Evolutionary conservation across 35 echinoderm and acorn worm species (phyloP), one percentile per base, ranked within the genome.

Genomic region (Ophioderma brevispina): DNA sequence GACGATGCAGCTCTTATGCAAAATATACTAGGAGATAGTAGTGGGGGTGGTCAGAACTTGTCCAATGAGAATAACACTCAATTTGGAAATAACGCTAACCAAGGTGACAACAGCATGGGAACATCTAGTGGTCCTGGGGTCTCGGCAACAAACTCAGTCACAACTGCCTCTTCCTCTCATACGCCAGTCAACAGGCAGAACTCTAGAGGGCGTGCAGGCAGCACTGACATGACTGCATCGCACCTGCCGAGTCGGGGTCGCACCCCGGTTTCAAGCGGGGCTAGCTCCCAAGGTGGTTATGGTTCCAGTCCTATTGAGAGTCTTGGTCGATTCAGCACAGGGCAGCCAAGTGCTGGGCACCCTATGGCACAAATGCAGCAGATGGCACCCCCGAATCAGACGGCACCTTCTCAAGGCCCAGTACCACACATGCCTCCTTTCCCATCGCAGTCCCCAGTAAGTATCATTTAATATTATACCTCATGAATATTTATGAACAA

Each of bases 301-400:
- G 59, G 59, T 25, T 70, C 59, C 23, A 70, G 28, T 70, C 59
- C 59, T 15, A 6, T 70, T 18, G 41, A 77, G 30, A 78, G 70
- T 39, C 52, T 63, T 64, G 81, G 37, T 32, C 30, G 81, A 35
- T 81, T 76, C 80, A 31, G 37, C 50, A 33, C 85, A 36, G 17
- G 25, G 21, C 75, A 82, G 79, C 79, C 42, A 64, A 89, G 31
- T 21, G 78, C 34, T 23, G 38, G 85, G 14, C 38, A 40, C 10
- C 38, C 37, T 18, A 31, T 39, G 38, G 37, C 80, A 39, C 59
- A 70, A 25, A 89, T 85, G 43, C 87, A 89, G 32, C 87, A 92
- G 35, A 76, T 84, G 34, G 52, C 59, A 39, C 90, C 90, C 23
- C 90, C 91, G 1, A 92, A 92, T 40, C 91, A 94, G 76, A 89